phyloP scores from a whole-genome alignment of 2,888 invertebrate genomes.

The Drosophila pegasa region DNA sequence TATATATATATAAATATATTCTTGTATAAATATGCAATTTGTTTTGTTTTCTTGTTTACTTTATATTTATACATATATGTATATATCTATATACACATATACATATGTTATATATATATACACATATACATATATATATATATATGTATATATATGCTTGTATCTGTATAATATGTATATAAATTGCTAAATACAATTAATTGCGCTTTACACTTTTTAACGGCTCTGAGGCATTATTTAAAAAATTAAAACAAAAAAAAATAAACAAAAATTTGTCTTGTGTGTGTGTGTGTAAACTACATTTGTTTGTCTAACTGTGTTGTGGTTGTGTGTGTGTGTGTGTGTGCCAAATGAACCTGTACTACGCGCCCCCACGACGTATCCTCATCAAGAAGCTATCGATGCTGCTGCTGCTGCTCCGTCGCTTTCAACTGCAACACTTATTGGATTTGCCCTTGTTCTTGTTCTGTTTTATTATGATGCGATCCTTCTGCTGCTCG shows the following conservation, averaged over 20 bases:
- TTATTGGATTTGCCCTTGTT: conserved; percentile 83
- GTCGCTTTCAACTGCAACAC: conserved; percentile 84
- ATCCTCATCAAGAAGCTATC: conserved; percentile 26
- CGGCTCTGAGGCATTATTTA: conserved; percentile 65
- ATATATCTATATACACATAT: conserved; percentile 48
- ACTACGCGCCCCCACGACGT: conserved; percentile 62
- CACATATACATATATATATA: conserved; percentile 51
- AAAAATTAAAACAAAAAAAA: conserved; percentile 43
- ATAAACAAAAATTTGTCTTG: conserved; percentile 38
- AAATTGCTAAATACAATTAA: conserved; percentile 78
- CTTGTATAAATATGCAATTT: conserved; percentile 73
- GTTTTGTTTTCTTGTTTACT: conserved; percentile 27
- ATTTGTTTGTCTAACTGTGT: conserved; percentile 37
- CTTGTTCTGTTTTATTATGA: conserved; percentile 80
- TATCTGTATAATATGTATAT: conserved; percentile 66
- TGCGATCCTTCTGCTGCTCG: conserved; percentile 83
- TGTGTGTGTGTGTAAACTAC: conserved; percentile 34
- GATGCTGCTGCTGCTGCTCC: conserved; percentile 17
- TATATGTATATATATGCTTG: conserved; percentile 45
- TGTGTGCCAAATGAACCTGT: conserved; percentile 58
- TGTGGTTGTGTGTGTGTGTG: conserved; percentile 20
- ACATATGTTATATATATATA: conserved; percentile 47
- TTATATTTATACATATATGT: conserved; percentile 56
- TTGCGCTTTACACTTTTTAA: conserved; percentile 74
- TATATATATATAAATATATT: conserved; percentile 62